Conservation (phyloP, 1,140 invertebrate genomes). For the Drosophila tani region DNA sequence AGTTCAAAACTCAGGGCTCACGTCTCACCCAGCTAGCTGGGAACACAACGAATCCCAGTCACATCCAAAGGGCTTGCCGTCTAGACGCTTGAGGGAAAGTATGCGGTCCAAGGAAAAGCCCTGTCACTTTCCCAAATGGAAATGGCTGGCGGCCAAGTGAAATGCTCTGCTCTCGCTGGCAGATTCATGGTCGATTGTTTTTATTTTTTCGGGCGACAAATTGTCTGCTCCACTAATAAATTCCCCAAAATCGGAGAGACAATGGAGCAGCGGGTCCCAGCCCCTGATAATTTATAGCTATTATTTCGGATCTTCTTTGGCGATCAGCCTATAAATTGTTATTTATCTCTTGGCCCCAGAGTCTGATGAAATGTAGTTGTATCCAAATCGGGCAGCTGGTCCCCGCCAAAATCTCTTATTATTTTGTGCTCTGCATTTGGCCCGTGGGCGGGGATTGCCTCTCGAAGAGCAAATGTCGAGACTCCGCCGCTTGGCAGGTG, state of each 20-base stretch:
- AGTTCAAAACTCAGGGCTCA: slow-evolving; percentile 4
- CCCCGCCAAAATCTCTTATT: slow-evolving; percentile 37
- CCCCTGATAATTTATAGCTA: slow-evolving; percentile 57
- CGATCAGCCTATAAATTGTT: slow-evolving; percentile 62
- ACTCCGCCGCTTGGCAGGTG: slow-evolving; percentile 25
- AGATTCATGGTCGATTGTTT: slow-evolving; percentile 30
- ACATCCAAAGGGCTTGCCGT: slow-evolving; percentile 30
- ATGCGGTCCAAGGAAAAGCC: slow-evolving; percentile 15
- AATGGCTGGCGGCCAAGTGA: slow-evolving; percentile 47
- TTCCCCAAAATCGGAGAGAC: slow-evolving; percentile 28
- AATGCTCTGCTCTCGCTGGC: slow-evolving; percentile 15
- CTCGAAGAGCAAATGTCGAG: slow-evolving; percentile 38
- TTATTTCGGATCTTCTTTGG: slow-evolving; percentile 54
- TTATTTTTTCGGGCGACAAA: slow-evolving; percentile 46
- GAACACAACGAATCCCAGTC: background rate
- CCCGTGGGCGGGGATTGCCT: slow-evolving; percentile 47
- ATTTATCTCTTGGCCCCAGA: slow-evolving; percentile 40
- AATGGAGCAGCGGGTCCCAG: slow-evolving; percentile 21
- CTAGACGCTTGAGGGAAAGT: slow-evolving; percentile 20
- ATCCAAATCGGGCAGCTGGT: slow-evolving; percentile 62
- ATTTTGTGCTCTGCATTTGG: slow-evolving; percentile 18
- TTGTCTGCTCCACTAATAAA: slow-evolving; percentile 26
- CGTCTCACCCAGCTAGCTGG: background rate
- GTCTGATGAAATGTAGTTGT: slow-evolving; percentile 60
- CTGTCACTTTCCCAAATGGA: slow-evolving; percentile 35